A percentile compares a stretch with the other conserved stretches of the same genome.
Evolutionary conservation across 2,113 vertebrate genomes (phyloP).

Genomic region (Xiphophorus maculatus): DNA sequence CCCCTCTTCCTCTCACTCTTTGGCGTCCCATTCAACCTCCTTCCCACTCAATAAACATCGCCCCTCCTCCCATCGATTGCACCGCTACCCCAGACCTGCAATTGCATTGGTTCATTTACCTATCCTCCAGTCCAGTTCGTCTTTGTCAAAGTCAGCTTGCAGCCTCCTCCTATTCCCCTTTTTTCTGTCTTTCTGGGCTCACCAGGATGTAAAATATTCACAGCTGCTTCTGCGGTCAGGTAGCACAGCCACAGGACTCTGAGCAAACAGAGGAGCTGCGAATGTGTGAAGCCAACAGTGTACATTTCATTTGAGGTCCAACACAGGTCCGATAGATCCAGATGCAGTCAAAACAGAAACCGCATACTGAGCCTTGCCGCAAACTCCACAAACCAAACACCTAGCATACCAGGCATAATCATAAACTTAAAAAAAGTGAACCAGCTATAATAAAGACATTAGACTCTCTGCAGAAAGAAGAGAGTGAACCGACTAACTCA

Average conservation of each 20-base stretch:
- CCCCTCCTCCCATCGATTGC: conserved; percentile 55
- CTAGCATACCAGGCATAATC: conserved; percentile 69
- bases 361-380: conserved; percentile 74
- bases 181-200: conserved; percentile 42
- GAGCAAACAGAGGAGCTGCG: conserved; percentile 80
- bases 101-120: conserved; percentile 63
- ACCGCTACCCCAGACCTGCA: conserved; percentile 7
- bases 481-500: conserved; percentile 47
- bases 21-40: conserved; percentile 54
- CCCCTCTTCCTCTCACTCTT: conserved; percentile 56
- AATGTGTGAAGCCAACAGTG: conserved; percentile 79
- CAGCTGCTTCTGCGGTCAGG: conserved; percentile 83
- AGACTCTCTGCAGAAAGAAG: conserved; percentile 49
- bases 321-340: conserved; percentile 74
- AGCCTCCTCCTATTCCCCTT: conserved; percentile 25
- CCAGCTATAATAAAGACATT: conserved; percentile 60
- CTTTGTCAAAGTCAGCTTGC: conserved; percentile 44
- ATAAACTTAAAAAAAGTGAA: conserved; percentile 54
- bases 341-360: conserved; percentile 79
- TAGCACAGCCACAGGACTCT: conserved; percentile 77
- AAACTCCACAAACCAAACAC: conserved; percentile 78
- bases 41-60: conserved; percentile 69
- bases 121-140: conserved; percentile 56
- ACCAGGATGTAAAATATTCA: conserved; percentile 80
- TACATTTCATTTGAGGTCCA: conserved; percentile 80